Evolutionary conservation across 2,797 vertebrate genomes (phyloP).

Genomic region (Gila robusta): DNA sequence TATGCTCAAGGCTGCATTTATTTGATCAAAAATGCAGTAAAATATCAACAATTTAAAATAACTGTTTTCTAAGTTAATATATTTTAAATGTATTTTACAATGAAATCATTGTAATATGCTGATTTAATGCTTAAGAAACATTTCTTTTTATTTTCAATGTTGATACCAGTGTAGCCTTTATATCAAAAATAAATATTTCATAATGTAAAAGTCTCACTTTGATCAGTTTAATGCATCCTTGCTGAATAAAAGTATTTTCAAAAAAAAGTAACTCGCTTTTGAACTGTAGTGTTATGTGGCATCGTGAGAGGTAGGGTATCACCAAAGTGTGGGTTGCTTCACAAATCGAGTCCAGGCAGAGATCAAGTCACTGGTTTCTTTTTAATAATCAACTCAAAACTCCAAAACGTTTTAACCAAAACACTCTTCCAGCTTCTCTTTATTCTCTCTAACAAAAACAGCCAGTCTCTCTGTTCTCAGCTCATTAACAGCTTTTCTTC

Average conservation of each 20-base stretch:
- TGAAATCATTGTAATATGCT: neutral
- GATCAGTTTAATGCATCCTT: neutral
- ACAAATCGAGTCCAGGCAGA: too few relatives aligned
- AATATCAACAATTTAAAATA: neutral
- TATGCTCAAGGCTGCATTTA: neutral
- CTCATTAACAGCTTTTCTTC: too few relatives aligned
- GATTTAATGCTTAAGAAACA: constrained; percentile 7
- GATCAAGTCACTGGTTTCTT: too few relatives aligned
- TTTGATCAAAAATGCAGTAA: neutral
- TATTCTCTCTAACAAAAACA: too few relatives aligned
- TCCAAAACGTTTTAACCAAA: too few relatives aligned
- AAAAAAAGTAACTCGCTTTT: neutral
- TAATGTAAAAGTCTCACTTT: neutral
- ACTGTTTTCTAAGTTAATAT: neutral
- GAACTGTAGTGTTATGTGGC: too few relatives aligned
- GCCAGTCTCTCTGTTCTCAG: too few relatives aligned
- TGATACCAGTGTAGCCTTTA: neutral
- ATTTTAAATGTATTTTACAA: neutral
- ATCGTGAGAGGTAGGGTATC: too few relatives aligned
- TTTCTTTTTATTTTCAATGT: neutral
- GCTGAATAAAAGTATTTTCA: neutral
- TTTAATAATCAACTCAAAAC: too few relatives aligned
- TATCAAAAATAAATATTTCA: neutral
- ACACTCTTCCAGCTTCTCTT: too few relatives aligned
- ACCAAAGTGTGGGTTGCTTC: too few relatives aligned